A percentile compares a stretch with the other conserved stretches of the same genome.
Conservation (phyloP, 2,888 invertebrate species). For the Ophion costatus region DNA sequence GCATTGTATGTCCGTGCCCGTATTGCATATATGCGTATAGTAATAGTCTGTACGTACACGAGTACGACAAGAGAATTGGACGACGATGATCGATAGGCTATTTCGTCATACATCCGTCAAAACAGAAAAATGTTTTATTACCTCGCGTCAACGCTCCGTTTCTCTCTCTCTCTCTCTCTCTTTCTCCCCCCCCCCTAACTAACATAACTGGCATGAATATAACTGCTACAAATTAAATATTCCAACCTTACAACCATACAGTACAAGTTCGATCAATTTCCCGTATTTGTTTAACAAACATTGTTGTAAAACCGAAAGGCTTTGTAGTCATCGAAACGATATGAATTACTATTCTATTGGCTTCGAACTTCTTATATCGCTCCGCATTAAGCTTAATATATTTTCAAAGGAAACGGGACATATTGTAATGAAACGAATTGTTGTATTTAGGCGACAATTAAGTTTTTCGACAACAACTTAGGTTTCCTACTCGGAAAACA, state of each 20-base stretch:
- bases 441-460: not conserved
- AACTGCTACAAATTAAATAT: not conserved
- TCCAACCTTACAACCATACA: not conserved
- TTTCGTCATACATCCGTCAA: constrained; percentile 62
- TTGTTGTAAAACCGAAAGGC: not conserved
- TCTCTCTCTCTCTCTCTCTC: constrained; percentile 4
- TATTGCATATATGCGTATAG: not conserved
- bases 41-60: not conserved
- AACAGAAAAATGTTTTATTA: constrained; percentile 51
- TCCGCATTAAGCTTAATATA: not conserved
- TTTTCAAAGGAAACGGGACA: not conserved
- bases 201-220: not conserved
- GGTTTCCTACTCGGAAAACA: too few relatives aligned
- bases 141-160: constrained; percentile 38
- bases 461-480: too few relatives aligned
- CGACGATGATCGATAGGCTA: constrained; percentile 58
- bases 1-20: not conserved
- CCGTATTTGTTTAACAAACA: not conserved
- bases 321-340: not conserved
- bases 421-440: not conserved
- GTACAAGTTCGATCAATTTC: not conserved
- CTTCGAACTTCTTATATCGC: not conserved
- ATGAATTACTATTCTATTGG: not conserved
- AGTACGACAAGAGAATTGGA: constrained; percentile 20
- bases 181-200: too few relatives aligned